These are phyloP conservation scores for Platyscapa corneri DNA, from an alignment of 1,140 invertebrate genomes.

Conservation along the genomic window DNA sequence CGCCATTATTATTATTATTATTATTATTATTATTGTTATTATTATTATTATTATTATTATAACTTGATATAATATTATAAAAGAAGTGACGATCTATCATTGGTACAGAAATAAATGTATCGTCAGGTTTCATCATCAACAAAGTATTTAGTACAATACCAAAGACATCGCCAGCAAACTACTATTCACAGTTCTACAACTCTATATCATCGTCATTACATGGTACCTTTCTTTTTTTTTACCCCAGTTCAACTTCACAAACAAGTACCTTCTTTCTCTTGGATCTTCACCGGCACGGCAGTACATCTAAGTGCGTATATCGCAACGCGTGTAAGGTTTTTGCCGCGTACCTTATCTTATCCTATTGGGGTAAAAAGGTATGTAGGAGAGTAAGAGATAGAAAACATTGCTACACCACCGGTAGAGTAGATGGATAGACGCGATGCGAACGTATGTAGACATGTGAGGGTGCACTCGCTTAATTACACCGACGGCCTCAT, in stretches of 20 bases:
- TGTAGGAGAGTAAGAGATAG: background rate
- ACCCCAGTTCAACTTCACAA: background rate
- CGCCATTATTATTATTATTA: no score
- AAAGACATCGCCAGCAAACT: no score
- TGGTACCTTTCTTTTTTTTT: background rate
- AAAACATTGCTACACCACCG: background rate
- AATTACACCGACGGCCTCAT: slow-evolving; percentile 72
- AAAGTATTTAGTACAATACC: no score
- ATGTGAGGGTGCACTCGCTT: slow-evolving; percentile 74
- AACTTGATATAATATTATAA: no score
- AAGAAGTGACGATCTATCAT: no score
- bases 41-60: no score
- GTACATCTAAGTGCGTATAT: slow-evolving; percentile 22
- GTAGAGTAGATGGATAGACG: slow-evolving; percentile 69
- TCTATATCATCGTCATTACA: background rate
- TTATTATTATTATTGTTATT: no score
- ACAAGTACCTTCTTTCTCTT: slow-evolving; percentile 2
- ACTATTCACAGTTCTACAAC: no score
- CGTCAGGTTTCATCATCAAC: background rate
- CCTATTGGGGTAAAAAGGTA: slow-evolving; percentile 1
- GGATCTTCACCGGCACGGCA: background rate
- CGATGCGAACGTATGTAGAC: slow-evolving; percentile 71
- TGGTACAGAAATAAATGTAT: background rate
- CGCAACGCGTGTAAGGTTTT: slow-evolving; percentile 21
- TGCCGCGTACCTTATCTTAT: slow-evolving; percentile 40